A percentile compares a stretch with the other conserved stretches of the same genome.
Conservation (phyloP, 2,797 vertebrate genomes). For the Platyrinchus mystaceus region DNA sequence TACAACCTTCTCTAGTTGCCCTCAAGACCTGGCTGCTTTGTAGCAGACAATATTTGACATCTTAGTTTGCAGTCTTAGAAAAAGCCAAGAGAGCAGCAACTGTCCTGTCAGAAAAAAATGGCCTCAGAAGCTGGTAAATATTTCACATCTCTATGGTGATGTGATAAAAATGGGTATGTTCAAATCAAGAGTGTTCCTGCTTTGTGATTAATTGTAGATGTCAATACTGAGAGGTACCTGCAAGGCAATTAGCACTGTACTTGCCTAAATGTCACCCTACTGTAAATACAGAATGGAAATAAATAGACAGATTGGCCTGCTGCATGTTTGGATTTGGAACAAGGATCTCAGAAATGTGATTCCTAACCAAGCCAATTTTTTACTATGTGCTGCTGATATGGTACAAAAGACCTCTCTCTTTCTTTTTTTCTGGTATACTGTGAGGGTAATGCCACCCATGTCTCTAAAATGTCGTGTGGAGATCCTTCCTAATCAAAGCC, state of each 20-base stretch:
- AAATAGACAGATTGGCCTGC: slow-evolving; percentile 39
- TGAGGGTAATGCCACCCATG: not conserved
- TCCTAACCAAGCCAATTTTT: not conserved
- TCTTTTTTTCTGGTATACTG: not conserved
- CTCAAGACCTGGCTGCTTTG: not conserved
- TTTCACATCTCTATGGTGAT: not conserved
- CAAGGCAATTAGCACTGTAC: slow-evolving; percentile 30
- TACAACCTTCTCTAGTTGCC: not conserved
- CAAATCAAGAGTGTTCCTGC: not conserved
- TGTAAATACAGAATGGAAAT: slow-evolving; percentile 45
- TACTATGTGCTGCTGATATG: not conserved
- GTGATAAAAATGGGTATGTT: not conserved
- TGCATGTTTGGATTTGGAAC: slow-evolving; percentile 35
- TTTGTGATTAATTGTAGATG: slow-evolving; percentile 1
- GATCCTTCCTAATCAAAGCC: not conserved
- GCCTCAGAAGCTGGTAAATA: not conserved
- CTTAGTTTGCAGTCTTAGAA: not conserved
- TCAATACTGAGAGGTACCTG: slow-evolving; percentile 45
- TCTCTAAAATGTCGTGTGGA: not conserved
- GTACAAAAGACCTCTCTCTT: not conserved
- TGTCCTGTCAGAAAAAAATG: not conserved
- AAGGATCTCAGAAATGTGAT: not conserved
- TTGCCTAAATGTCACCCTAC: slow-evolving; percentile 19
- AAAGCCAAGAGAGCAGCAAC: not conserved
- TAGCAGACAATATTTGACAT: slow-evolving; percentile 9